Conservation (phyloP, 2,888 invertebrate genomes). For the Pammene aurita region DNA sequence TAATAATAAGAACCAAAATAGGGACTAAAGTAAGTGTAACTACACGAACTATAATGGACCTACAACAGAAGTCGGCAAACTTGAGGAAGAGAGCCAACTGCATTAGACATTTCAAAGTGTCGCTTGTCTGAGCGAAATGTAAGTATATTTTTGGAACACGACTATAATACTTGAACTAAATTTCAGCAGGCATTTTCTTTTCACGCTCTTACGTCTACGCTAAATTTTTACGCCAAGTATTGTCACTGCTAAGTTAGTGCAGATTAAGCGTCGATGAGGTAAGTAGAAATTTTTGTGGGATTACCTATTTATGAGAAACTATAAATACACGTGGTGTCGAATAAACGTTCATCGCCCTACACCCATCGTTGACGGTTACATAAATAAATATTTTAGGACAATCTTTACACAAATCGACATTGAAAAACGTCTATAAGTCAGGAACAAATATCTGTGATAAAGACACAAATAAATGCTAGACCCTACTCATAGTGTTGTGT, state of each 20-base stretch:
- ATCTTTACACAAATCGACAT: no score
- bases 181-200: neutral
- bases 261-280: no score
- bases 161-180: neutral
- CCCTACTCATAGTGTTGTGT: no score
- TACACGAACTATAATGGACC: neutral
- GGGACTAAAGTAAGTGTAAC: no score
- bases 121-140: neutral
- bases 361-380: neutral
- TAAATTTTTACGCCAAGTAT: no score
- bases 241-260: no score
- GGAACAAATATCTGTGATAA: no score
- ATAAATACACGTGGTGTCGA: neutral
- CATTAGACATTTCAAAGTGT: neutral
- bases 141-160: neutral
- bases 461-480: no score
- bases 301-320: no score
- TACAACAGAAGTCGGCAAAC: conserved; percentile 8
- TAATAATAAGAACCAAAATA: neutral
- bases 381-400: no score
- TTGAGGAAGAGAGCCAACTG: conserved; percentile 7
- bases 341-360: neutral
- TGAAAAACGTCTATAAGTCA: no score
- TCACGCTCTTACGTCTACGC: neutral
- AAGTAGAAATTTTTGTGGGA: no score